Evolutionary conservation across 2,797 vertebrate species (phyloP).

Genomic region (Xerus rutilus): DNA sequence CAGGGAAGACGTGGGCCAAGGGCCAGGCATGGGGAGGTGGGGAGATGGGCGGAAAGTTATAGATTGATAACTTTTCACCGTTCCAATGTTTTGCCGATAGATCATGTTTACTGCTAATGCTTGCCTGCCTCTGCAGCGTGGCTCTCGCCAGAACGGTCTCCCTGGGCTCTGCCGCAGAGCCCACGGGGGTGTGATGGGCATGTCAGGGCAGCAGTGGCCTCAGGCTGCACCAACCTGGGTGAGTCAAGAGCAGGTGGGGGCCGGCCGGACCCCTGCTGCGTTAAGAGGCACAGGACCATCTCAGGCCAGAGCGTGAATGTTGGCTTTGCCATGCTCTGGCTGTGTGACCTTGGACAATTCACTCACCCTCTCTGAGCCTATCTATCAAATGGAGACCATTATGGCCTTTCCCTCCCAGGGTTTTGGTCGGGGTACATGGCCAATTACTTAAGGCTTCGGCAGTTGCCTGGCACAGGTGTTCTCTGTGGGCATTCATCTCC

Average conservation of each 20-base stretch:
- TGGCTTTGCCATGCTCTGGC: accelerated
- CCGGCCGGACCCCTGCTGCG: neutral
- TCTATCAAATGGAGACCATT: neutral
- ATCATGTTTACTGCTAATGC: constrained; percentile 65
- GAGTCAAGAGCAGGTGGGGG: neutral
- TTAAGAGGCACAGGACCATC: neutral
- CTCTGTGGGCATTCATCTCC: accelerated
- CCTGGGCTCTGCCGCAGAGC: neutral
- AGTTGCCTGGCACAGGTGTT: accelerated
- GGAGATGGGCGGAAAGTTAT: constrained; percentile 81
- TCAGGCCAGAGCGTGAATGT: accelerated
- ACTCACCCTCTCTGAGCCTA: neutral
- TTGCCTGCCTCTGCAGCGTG: neutral
- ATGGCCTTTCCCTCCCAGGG: neutral
- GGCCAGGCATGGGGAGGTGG: constrained; percentile 63
- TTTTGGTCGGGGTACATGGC: neutral
- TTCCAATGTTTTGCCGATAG: constrained; percentile 71
- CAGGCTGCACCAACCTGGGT: accelerated
- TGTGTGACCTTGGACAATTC: neutral
- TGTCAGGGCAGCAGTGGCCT: accelerated
- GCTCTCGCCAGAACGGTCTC: neutral
- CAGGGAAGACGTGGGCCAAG: constrained; percentile 38
- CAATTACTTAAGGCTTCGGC: accelerated
- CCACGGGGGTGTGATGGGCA: neutral
- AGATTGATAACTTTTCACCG: constrained; percentile 77